Conservation (phyloP, 2,113 vertebrate genomes). For the Phalacrocorax carbo region DNA sequence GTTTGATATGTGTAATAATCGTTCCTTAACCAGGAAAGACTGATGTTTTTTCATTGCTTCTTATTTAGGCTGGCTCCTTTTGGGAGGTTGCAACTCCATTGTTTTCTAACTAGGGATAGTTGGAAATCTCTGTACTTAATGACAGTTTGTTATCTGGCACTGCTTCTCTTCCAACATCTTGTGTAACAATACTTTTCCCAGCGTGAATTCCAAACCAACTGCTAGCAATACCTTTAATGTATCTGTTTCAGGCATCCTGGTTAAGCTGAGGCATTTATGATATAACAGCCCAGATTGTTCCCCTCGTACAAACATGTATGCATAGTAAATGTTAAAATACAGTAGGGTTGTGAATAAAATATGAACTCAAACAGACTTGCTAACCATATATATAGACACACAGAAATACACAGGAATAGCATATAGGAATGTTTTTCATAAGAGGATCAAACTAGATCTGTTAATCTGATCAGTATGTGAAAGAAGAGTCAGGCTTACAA, state of each 20-base stretch:
- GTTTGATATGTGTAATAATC: not conserved
- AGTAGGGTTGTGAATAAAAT: conserved; percentile 10
- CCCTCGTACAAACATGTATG: not conserved
- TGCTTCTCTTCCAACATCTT: not conserved
- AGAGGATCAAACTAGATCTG: not conserved
- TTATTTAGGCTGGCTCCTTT: not conserved
- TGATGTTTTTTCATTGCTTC: not conserved
- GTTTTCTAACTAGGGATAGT: not conserved
- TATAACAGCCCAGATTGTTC: not conserved
- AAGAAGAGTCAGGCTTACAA: not conserved
- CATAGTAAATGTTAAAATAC: not conserved
- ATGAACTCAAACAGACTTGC: not conserved
- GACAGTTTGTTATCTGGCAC: not conserved
- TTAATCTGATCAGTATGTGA: not conserved
- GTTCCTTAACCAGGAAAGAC: not conserved
- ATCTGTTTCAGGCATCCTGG: not conserved
- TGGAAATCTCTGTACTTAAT: not conserved
- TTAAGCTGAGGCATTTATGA: not conserved
- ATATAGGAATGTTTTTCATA: not conserved
- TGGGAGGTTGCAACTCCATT: not conserved
- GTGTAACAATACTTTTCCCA: not conserved
- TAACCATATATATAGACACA: not conserved
- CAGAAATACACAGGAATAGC: not conserved
- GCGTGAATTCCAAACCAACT: not conserved
- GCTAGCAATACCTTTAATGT: not conserved